Conservation (phyloP, 2,797 vertebrate species). For the Darevskia mixta region DNA sequence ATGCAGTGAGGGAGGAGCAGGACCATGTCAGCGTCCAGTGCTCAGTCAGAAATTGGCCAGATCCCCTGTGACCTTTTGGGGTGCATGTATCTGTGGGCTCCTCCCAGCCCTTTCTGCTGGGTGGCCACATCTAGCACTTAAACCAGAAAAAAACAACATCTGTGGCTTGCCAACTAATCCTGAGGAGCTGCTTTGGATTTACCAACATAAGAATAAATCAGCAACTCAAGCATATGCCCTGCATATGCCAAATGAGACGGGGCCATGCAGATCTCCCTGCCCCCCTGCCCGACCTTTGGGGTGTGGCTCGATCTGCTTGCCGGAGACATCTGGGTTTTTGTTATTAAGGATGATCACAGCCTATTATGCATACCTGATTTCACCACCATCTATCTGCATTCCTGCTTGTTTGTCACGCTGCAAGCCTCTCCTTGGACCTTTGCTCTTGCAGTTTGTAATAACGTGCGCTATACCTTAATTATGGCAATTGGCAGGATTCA, state of each 20-base stretch:
- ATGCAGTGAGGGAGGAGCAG: neutral
- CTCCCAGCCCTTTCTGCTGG: neutral
- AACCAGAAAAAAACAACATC: neutral
- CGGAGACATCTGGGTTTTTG: neutral
- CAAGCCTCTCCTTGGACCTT: constrained; percentile 1
- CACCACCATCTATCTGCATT: neutral
- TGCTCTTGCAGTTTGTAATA: neutral
- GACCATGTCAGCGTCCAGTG: too few species aligned
- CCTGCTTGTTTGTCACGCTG: neutral
- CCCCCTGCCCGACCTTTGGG: neutral
- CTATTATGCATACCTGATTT: neutral
- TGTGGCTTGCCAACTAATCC: neutral
- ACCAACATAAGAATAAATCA: neutral
- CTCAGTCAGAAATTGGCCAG: neutral
- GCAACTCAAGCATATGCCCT: neutral
- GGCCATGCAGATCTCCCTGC: neutral
- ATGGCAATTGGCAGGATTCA: neutral
- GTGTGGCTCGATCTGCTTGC: neutral
- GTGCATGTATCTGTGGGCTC: neutral
- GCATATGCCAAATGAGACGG: neutral
- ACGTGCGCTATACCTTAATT: neutral
- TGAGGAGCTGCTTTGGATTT: neutral
- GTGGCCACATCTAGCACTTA: neutral
- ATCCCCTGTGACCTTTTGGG: neutral
- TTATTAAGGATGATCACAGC: neutral